Percentiles rank a stretch among this genome's conserved stretches.
Conservation (phyloP, 1,140 invertebrate genomes). For the Melipona quadrifasciata region DNA sequence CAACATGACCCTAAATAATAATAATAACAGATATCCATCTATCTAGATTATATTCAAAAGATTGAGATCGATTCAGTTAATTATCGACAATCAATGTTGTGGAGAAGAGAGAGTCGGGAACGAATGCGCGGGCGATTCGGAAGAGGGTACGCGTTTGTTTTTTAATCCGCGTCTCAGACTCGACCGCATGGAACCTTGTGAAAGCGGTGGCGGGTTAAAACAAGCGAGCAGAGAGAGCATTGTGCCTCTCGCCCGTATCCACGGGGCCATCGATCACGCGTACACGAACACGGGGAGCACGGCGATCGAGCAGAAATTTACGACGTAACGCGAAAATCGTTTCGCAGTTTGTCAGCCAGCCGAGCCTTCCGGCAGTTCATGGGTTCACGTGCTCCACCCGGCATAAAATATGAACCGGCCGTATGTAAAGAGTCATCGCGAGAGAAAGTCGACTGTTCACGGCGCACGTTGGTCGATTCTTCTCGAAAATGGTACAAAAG, state of each 20-base stretch:
- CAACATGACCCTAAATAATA: no score
- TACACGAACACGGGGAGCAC: slow-evolving; percentile 51
- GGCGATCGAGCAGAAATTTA: slow-evolving; percentile 66
- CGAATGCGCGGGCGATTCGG: background rate
- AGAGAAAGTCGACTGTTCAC: background rate
- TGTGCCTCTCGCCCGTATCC: slow-evolving; percentile 33
- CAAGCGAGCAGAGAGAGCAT: slow-evolving; percentile 1
- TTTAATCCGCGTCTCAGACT: slow-evolving; percentile 46
- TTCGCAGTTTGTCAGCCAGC: slow-evolving; percentile 72
- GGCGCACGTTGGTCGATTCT: no score
- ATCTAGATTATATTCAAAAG: no score
- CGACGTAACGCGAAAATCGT: slow-evolving; percentile 71
- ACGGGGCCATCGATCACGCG: slow-evolving; percentile 61
- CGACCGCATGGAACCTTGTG: slow-evolving; percentile 56
- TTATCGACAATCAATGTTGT: no score
- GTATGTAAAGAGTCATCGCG: slow-evolving; percentile 64
- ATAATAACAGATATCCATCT: no score
- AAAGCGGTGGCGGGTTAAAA: slow-evolving; percentile 47
- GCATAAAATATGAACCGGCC: slow-evolving; percentile 68
- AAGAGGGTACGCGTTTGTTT: slow-evolving; percentile 27
- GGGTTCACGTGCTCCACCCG: slow-evolving; percentile 44
- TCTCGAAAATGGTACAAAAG: no score
- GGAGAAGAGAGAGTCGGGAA: slow-evolving; percentile 25
- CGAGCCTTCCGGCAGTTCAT: slow-evolving; percentile 67
- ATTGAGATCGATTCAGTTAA: no score